Evolutionary conservation across 2,888 invertebrate species (phyloP).

Genomic region (Tholera decimalis): DNA sequence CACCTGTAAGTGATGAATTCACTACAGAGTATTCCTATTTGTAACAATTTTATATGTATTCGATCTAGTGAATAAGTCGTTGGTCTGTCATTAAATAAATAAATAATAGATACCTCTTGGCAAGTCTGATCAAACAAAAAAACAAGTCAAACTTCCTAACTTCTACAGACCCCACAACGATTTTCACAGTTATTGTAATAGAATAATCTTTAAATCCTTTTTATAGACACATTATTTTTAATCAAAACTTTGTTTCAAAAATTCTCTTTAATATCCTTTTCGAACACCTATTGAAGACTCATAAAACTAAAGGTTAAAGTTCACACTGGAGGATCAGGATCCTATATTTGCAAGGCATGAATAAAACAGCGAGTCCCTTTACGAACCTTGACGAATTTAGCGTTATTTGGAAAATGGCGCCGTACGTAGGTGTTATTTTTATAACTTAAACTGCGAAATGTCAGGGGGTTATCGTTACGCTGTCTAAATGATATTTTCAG

Average conservation of each 20-base stretch:
- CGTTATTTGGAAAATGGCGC: constrained; percentile 34
- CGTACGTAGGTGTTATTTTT: constrained; percentile 39
- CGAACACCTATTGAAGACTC: background rate
- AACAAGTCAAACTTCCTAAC: too few relatives aligned
- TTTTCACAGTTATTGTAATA: too few relatives aligned
- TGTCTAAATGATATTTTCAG: constrained; percentile 1
- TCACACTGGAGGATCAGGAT: constrained; percentile 32
- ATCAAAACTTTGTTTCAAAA: constrained; percentile 4
- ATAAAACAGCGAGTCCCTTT: constrained; percentile 51
- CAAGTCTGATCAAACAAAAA: too few relatives aligned
- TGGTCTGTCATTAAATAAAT: too few relatives aligned
- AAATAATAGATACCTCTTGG: too few relatives aligned
- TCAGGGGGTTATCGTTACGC: constrained; percentile 43
- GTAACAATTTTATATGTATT: too few relatives aligned
- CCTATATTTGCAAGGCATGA: constrained; percentile 38
- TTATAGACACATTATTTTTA: too few relatives aligned
- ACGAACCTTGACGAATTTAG: constrained; percentile 41
- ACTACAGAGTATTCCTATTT: too few relatives aligned
- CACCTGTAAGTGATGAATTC: too few relatives aligned
- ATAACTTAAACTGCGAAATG: constrained; percentile 48
- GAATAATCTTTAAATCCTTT: too few relatives aligned
- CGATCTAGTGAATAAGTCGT: too few relatives aligned
- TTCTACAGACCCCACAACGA: too few relatives aligned
- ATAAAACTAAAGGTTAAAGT: constrained; percentile 43
- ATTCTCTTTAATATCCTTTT: constrained; percentile 4